Percentiles rank a stretch among this genome's conserved stretches.
phyloP scores from a whole-genome alignment of 1,140 invertebrate genomes.

The Drosophila malerkotliana region DNA sequence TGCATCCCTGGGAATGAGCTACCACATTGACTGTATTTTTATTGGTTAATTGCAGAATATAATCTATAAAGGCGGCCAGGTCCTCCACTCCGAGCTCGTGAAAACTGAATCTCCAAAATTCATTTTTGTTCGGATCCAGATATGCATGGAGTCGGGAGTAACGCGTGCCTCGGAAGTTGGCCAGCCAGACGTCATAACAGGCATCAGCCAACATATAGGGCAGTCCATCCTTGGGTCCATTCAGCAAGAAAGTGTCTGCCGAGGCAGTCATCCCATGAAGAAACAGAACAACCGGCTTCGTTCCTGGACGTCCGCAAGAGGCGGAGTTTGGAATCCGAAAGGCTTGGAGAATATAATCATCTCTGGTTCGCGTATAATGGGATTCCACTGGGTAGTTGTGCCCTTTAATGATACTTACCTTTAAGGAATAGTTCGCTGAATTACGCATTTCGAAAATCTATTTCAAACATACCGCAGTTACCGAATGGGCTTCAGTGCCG shows the following conservation, averaged over 20 bases:
- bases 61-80: not conserved
- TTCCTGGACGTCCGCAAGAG: not conserved
- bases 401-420: too few species aligned
- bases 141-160: not conserved
- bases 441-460: too few species aligned
- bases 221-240: constrained; percentile 82
- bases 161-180: constrained; percentile 1
- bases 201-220: constrained; percentile 85
- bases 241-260: constrained; percentile 85
- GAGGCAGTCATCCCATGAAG: constrained; percentile 87
- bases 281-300: constrained; percentile 85
- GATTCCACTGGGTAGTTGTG: too few species aligned
- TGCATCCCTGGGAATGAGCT: not conserved
- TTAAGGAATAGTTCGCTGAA: too few species aligned
- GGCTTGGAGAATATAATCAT: too few species aligned
- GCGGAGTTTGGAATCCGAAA: constrained; percentile 73
- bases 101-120: not conserved
- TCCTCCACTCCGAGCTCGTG: not conserved
- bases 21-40: not conserved
- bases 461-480: too few species aligned
- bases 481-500: too few species aligned
- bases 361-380: too few species aligned
- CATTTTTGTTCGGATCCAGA: not conserved
- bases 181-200: constrained; percentile 1
- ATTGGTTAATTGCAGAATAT: not conserved